Evolutionary conservation across 2,888 invertebrate genomes (phyloP).

Genomic region (Physocephala rufipes): DNA sequence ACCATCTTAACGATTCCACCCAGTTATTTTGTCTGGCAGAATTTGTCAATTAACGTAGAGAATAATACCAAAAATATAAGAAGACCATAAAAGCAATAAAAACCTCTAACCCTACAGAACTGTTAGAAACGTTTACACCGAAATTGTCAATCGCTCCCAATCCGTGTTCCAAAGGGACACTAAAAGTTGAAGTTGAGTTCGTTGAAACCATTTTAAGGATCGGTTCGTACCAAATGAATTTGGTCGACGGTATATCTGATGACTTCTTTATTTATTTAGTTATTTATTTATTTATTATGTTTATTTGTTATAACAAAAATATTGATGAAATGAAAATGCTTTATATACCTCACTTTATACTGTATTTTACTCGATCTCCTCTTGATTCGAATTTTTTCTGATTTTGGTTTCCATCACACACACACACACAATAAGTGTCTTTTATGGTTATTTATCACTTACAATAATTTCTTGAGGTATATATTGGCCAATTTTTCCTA

Average conservation of each 20-base stretch:
- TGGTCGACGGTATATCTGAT: background rate
- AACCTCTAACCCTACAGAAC: background rate
- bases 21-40: too few relatives aligned
- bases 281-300: too few relatives aligned
- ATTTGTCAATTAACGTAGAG: too few relatives aligned
- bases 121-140: slow-evolving; percentile 26
- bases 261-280: slow-evolving; percentile 11
- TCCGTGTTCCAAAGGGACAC: slow-evolving; percentile 26
- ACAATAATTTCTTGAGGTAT: background rate
- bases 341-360: slow-evolving; percentile 17
- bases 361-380: background rate
- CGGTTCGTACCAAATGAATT: background rate
- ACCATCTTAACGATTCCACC: too few relatives aligned
- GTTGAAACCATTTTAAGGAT: background rate
- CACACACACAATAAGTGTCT: too few relatives aligned
- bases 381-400: too few relatives aligned
- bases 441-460: background rate
- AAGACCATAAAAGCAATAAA: too few relatives aligned
- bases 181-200: background rate
- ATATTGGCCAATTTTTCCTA: background rate
- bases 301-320: slow-evolving; percentile 22
- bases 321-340: slow-evolving; percentile 33
- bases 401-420: too few relatives aligned
- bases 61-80: too few relatives aligned
- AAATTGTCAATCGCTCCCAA: slow-evolving; percentile 25